Evolutionary conservation across 1,140 invertebrate genomes (phyloP), one percentile per base, ranked within the genome.

Genomic region (Contarinia nasturtii): DNA sequence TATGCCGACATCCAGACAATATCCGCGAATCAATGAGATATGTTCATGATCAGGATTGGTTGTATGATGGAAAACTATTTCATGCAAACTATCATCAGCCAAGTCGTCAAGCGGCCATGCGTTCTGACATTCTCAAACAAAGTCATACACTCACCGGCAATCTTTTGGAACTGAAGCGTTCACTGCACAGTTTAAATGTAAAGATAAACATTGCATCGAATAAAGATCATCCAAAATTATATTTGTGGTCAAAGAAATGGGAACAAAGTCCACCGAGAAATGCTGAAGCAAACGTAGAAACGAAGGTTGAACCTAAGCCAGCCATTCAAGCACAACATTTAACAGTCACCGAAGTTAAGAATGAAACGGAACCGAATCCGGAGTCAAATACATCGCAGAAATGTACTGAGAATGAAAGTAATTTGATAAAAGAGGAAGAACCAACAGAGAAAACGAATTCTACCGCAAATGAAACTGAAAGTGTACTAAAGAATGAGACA

Each of bases 171-270:
- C 64, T 82, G 12, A 71, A 75, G 50, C 70, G 77, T 50, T 74
- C 80, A 37, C 64, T 86, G 54, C 76, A 83, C 50, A 79, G 79
- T 36, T 58, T 86, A 38, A 59, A 73, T 34, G 73, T 84, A 2
- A 87, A 88, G 62, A 74, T 83, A 14, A 76, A 81, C 54, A 81
- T 88, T 40, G 81, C 81, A 14, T 72, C 76, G 22, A 77, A 76
- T 48, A 82, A 82, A 51, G 75, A 82, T 63, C 82, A 86, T 65
- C 83, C 82, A 1, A 87, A 87, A 58, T 62, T 87, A 12, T 87
- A 87, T 60, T 65, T 87, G 0, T 88, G 85, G 85, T 79, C 82
- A 0, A 83, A 86, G 57, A 80, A 79, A 52, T 87, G 84, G 83
- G 78, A 80, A 50, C 72, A 74, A 51, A 36, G 38, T 46, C 44